These are phyloP conservation scores for Echinarachnius parma DNA, from an alignment of 53 echinoderm and acorn worm species.

Conservation along the genomic window DNA sequence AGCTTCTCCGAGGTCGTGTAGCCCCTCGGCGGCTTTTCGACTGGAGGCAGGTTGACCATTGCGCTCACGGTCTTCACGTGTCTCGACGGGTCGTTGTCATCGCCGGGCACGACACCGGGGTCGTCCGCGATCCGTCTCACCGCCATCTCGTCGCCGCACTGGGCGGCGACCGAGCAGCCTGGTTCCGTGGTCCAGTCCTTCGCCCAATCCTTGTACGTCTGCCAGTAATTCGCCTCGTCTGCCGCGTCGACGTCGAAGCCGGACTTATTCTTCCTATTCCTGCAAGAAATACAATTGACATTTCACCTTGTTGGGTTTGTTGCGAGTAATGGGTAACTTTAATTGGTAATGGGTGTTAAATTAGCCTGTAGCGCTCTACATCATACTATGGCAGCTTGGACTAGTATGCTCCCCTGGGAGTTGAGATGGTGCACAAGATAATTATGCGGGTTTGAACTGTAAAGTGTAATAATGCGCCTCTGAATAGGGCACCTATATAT, in stretches of 20 bases:
- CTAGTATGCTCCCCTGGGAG: too few species aligned
- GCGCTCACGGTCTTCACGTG: slow-evolving; percentile 32
- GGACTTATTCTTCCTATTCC: slow-evolving; percentile 16
- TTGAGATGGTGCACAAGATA: too few species aligned
- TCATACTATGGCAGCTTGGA: too few species aligned
- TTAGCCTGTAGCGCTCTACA: too few species aligned
- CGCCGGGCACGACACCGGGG: background rate
- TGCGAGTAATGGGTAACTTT: too few species aligned
- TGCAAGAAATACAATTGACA: too few species aligned
- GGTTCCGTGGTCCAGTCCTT: slow-evolving; percentile 30
- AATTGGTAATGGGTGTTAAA: too few species aligned
- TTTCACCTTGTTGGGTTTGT: too few species aligned
- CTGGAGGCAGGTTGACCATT: slow-evolving; percentile 19
- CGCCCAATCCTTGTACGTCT: slow-evolving; percentile 44
- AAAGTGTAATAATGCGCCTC: too few species aligned
- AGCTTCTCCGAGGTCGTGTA: slow-evolving; percentile 13
- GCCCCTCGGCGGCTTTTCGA: slow-evolving; percentile 26
- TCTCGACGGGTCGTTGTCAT: background rate
- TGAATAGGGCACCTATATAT: too few species aligned
- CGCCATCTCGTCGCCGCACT: slow-evolving; percentile 13
- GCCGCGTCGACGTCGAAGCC: slow-evolving; percentile 35
- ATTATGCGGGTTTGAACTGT: too few species aligned
- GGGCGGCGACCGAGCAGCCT: slow-evolving; percentile 14
- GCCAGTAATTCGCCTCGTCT: slow-evolving; percentile 39
- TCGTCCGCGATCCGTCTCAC: background rate